phyloP scores from a whole-genome alignment of 1,140 invertebrate species.

The Trachymyrmex cornetzi region DNA sequence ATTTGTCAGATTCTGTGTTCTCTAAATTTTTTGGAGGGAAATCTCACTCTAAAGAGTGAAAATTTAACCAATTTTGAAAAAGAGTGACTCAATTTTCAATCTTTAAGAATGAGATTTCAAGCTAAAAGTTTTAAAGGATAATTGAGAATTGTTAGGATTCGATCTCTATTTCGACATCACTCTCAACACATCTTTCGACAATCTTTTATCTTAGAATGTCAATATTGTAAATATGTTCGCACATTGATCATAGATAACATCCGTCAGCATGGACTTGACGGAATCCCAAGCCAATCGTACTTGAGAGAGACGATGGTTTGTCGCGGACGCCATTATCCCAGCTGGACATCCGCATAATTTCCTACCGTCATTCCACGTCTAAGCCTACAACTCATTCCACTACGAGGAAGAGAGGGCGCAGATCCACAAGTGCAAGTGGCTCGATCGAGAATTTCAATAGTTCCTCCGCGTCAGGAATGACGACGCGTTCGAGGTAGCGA shows the following conservation, averaged over 20 bases:
- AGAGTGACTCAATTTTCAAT: no score
- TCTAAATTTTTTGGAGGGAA: no score
- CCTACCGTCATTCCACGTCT: conserved; percentile 79
- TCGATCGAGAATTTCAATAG: conserved; percentile 71
- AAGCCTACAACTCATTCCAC: conserved; percentile 73
- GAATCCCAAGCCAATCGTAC: conserved; percentile 75
- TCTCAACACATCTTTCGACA: not conserved
- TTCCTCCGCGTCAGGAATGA: conserved; percentile 39
- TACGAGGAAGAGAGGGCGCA: conserved; percentile 59
- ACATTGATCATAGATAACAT: conserved; percentile 79
- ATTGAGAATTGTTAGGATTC: not conserved
- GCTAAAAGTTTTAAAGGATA: no score
- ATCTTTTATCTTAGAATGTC: conserved; percentile 39
- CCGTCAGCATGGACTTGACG: conserved; percentile 75
- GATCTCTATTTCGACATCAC: not conserved
- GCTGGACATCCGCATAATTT: conserved; percentile 81
- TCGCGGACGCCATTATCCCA: conserved; percentile 80
- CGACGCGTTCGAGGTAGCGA: conserved; percentile 16
- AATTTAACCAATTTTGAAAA: no score
- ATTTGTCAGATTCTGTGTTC: not conserved
- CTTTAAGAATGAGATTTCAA: no score
- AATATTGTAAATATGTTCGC: conserved; percentile 34
- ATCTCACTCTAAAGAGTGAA: no score
- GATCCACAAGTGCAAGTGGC: conserved; percentile 51
- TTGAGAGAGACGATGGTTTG: conserved; percentile 71